Evolutionary conservation across 2,113 vertebrate genomes (phyloP), one percentile per base, ranked within the genome.

Genomic region (Stictonetta naevosa): DNA sequence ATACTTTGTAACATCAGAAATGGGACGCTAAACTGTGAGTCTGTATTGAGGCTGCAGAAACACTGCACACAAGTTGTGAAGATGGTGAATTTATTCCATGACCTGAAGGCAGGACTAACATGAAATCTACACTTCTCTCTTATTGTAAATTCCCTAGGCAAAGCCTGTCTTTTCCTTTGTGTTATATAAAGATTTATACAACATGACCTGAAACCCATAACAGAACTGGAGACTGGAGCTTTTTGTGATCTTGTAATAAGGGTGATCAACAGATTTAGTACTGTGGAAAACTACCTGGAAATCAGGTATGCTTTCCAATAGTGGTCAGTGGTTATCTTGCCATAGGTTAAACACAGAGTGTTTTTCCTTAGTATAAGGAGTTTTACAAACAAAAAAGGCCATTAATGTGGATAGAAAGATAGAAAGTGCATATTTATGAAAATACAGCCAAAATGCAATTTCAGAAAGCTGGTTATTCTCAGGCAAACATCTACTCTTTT

Each of bases 291-390:
- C 3, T 15, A 25, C 22, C 7, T 0, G 31, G 28, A 21, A 59
- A 38, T 3, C 11, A 17, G 9, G 2, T 44, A 11, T 34, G 15
- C 2, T 31, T 38, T 83, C 3, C 19, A n/a, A 1, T 13, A 10
- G 36, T 8, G 26, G 31, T 28, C 20, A 59, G 11, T 3, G 13
- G 10, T 56, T 64, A 29, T 29, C 36, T 46, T 86, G 33, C 38
- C 31, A 22, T 53, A 40, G 21, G 7, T 66, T 64, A 58, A 42
- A 19, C 11, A 83, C 5, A 58, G 46, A 77, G 46, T 38, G 28
- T 23, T 81, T 74, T 78, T 68, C 6, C 48, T 52, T 33, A 62
- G 25, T 58, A 31, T 31, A 28, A 28, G 16, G 13, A 77, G 2
- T 1, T 91, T 71, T 55, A n/a, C 8, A 29, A 33, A 21, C 3